Evolutionary conservation across 2,888 invertebrate genomes (phyloP), one percentile per base, ranked within the genome.

Genomic region (Pachymerium ferrugineum): DNA sequence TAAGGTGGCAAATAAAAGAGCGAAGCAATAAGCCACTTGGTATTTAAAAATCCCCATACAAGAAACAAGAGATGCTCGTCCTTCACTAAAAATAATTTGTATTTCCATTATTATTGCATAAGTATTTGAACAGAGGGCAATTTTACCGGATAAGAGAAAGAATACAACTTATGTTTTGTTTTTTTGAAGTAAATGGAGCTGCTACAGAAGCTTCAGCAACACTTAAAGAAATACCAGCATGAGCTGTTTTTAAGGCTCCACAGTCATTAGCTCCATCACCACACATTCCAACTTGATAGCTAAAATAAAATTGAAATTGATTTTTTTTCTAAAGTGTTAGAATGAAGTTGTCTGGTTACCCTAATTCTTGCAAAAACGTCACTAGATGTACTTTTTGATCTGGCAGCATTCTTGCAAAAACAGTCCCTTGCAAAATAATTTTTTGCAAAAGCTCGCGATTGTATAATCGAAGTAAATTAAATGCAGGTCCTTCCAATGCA

Each of bases 341-440:
- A 33, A 30, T 30, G 14, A 33, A 29, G 14, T 70, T n/a, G 54
- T 14, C 6, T 54, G 79, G 80, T 74, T 79, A 81, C 76, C 79
- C 81, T 47, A 82, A 79, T 72, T 78, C 88, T 84, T 93, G 90
- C 70, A 92, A 83, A 22, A 87, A 86, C 54, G 88, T 85, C 6
- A 93, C 86, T 72, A 93, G 83, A 80, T 91, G 90, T 33, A 90
- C 89, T 81, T 93, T 93, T 80, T 92, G 85, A 79, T 82, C 83
- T 3, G 84, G 83, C 22, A 82, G 79, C 83, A 83, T 83, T 70
- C 83, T 77, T 19, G 83, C 83, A 76, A 82, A 84, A 3, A 84
- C 81, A 30, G 79, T 77, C n/a, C 79, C 79, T 75, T 72, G 74
- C 38, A 77, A 76, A 14, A 78, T 73, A 42, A 78, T 74, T 35